Percentiles rank a stretch among this genome's conserved stretches.
phyloP scores from a whole-genome alignment of 1,140 invertebrate genomes.

The Pararge aegeria region DNA sequence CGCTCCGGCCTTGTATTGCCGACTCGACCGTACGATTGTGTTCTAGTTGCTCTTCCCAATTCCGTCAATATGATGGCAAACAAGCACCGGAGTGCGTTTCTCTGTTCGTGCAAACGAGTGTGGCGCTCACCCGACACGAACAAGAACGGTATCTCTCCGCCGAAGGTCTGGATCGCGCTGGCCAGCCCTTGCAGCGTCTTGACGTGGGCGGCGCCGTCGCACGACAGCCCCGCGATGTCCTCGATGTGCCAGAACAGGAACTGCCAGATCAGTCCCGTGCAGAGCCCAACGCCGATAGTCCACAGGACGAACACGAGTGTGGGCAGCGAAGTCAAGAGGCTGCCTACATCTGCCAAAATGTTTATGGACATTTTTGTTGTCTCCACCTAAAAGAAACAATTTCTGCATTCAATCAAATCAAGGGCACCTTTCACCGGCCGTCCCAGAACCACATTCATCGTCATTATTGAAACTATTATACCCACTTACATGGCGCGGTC shows the following conservation, averaged over 20 bases:
- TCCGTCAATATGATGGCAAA: too few species aligned
- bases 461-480: too few species aligned
- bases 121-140: constrained; percentile 87
- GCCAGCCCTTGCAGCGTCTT: constrained; percentile 91
- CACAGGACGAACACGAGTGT: constrained; percentile 87
- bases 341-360: constrained; percentile 83
- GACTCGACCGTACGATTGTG: too few species aligned
- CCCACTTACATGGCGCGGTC: too few species aligned
- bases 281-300: constrained; percentile 90
- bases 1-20: too few species aligned
- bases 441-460: too few species aligned
- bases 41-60: too few species aligned
- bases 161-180: constrained; percentile 89
- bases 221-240: constrained; percentile 81
- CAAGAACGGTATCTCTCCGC: constrained; percentile 94
- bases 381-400: constrained; percentile 77
- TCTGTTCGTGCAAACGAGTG: too few species aligned
- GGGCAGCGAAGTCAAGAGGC: constrained; percentile 82
- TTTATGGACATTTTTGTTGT: constrained; percentile 82
- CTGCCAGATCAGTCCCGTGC: constrained; percentile 93
- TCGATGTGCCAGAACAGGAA: constrained; percentile 92
- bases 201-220: constrained; percentile 79
- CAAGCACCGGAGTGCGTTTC: too few species aligned
- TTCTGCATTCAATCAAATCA: neutral
- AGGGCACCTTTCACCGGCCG: too few species aligned